Percentiles rank a stretch among this genome's conserved stretches.
Conservation (phyloP, 2,888 invertebrate species). For the Gibbula magus region DNA sequence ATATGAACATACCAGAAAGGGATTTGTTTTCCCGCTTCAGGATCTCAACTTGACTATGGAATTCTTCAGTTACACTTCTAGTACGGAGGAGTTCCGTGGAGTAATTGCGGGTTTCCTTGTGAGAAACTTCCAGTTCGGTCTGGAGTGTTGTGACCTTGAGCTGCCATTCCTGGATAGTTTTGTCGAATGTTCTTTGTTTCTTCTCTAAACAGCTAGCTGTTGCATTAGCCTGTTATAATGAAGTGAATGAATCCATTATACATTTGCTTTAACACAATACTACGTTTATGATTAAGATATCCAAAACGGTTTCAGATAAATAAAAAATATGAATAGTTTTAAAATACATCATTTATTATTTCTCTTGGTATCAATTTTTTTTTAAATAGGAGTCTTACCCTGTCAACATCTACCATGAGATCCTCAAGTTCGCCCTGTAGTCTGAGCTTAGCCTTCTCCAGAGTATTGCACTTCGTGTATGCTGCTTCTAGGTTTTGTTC, state of each 20-base stretch:
- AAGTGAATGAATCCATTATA: no score
- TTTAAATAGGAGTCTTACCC: slow-evolving; percentile 81
- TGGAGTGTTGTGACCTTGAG: slow-evolving; percentile 92
- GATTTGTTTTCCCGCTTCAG: slow-evolving; percentile 99
- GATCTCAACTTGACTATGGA: slow-evolving; percentile 96
- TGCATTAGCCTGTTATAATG: slow-evolving; percentile 21
- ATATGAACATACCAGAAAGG: slow-evolving; percentile 81
- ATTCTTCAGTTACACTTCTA: slow-evolving; percentile 96
- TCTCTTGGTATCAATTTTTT: neutral
- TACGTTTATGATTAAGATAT: no score
- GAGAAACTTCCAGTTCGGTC: slow-evolving; percentile 96
- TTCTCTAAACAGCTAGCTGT: slow-evolving; percentile 92
- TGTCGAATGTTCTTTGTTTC: slow-evolving; percentile 99
- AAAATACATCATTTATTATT: no score
- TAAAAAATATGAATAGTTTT: no score
- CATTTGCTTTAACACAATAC: no score
- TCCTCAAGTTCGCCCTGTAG: slow-evolving; percentile 98
- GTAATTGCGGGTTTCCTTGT: slow-evolving; percentile 99
- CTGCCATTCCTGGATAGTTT: slow-evolving; percentile 99
- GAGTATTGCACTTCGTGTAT: slow-evolving; percentile 95
- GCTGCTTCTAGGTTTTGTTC: slow-evolving; percentile 98
- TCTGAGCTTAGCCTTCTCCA: slow-evolving; percentile 98
- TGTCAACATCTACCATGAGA: slow-evolving; percentile 95
- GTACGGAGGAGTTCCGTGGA: slow-evolving; percentile 99
- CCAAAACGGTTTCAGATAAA: no score